These are phyloP conservation scores for Amitus sp. DNA, from an alignment of 2,888 invertebrate genomes.

Conservation along the genomic window DNA sequence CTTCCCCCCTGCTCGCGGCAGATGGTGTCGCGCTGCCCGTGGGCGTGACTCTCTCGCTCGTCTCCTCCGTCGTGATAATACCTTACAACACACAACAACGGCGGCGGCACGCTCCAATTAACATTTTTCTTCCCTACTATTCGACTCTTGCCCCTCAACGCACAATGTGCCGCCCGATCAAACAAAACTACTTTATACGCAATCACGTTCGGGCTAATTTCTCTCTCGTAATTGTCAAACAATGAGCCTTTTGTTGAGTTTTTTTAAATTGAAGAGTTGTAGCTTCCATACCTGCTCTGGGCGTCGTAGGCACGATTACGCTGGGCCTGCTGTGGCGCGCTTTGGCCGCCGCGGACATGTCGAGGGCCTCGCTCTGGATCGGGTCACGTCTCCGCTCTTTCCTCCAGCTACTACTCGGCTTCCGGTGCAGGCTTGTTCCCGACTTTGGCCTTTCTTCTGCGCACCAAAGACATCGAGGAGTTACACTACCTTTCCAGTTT, in stretches of 20 bases:
- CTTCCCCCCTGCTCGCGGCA: constrained; percentile 56
- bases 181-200: constrained; percentile 12
- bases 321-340: constrained; percentile 60
- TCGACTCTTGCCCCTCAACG: constrained; percentile 7
- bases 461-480: constrained; percentile 13
- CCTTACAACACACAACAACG: constrained; percentile 44
- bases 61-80: constrained; percentile 59
- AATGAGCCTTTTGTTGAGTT: not conserved
- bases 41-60: constrained; percentile 58
- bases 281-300: constrained; percentile 49
- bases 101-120: constrained; percentile 15
- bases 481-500: no score
- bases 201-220: not conserved
- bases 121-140: constrained; percentile 1
- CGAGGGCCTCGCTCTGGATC: constrained; percentile 63
- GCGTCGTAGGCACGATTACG: constrained; percentile 61
- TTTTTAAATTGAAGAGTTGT: no score
- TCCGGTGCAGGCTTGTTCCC: constrained; percentile 59
- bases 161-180: constrained; percentile 19
- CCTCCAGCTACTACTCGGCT: constrained; percentile 62
- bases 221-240: no score
- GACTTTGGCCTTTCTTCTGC: constrained; percentile 61
- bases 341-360: constrained; percentile 61
- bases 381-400: constrained; percentile 63
- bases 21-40: constrained; percentile 58